Conservation (phyloP, 1,140 invertebrate species). For the Acromyrmex echinatior region DNA sequence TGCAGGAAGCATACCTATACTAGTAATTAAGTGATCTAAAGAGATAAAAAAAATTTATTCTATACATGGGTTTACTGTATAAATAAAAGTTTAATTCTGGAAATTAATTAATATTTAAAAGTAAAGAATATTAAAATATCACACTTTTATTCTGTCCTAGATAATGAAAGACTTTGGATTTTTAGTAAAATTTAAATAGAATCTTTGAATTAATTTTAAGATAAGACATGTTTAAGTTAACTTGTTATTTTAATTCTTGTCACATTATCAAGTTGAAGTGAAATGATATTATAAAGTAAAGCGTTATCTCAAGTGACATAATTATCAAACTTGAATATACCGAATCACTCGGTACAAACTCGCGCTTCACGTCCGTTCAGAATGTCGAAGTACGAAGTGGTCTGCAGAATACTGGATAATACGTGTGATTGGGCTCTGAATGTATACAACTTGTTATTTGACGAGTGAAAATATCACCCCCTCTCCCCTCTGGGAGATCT, state of each 20-base stretch:
- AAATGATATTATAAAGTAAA: slow-evolving; percentile 1
- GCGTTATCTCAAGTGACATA: neutral
- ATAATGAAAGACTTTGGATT: neutral
- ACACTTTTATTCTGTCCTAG: neutral
- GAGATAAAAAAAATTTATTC: neutral
- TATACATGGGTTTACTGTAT: neutral
- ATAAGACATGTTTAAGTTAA: neutral
- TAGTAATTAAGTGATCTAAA: neutral
- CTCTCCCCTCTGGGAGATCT: slow-evolving; percentile 87
- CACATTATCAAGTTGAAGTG: neutral
- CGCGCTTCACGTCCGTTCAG: slow-evolving; percentile 14
- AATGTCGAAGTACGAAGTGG: slow-evolving; percentile 49
- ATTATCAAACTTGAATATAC: neutral
- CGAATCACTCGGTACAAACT: slow-evolving; percentile 29
- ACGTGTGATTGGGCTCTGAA: slow-evolving; percentile 64
- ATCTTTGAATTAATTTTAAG: slow-evolving; percentile 7
- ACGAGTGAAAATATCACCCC: slow-evolving; percentile 62
- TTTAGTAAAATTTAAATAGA: neutral
- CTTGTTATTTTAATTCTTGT: neutral
- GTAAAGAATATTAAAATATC: neutral
- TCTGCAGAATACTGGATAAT: slow-evolving; percentile 68
- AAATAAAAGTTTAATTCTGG: slow-evolving; percentile 5
- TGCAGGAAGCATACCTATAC: neutral
- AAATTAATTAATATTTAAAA: neutral
- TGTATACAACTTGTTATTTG: slow-evolving; percentile 74